Base-by-base conservation (phyloP, 2,113 vertebrate genomes). In the Phrynosoma blainvillii region DNA sequence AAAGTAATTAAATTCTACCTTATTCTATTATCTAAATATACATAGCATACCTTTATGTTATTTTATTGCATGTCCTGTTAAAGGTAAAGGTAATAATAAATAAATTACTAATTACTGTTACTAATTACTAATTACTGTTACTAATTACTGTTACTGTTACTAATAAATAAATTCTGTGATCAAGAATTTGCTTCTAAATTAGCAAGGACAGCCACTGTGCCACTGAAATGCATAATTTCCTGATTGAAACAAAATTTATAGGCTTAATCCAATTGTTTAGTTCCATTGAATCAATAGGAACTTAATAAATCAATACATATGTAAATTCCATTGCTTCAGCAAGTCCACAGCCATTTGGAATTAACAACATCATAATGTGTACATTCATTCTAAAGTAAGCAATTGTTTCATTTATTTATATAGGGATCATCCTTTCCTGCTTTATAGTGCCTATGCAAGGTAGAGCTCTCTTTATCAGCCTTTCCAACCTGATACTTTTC, bases 1-100 rank as follows among this genome's bases (percentile, higher is more conserved):
- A 92, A n/a, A 86, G 93, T 88, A 81, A 75, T 5, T 0, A 36
- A 89, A n/a, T 84, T 59, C 36, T 80, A 12, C 30, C 84, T 62
- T 79, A 71, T 66, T 1, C 9, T 11, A 40, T 30, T 30, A 23
- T 59, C 16, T 40, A 27, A 85, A 85, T 59, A 76, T 42, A 27
- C 27, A 20, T 32, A 47, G 47, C 66, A 66, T 85, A 40, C 14
- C 10, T 74, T 87, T 66, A 52, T 82, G 9, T n/a, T 23, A 1
- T 85, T 18, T 59, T 62, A 76, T 36, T 66, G 23, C 62, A 80
- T 54, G 20, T 5, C 40, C 40, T 71, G 13, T 6, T 5, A 11
- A 16, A 40, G 13, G 36, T 36, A 36, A 36, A 36, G 36, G 36
- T 36, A 36, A 36, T 36, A 36, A 36, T 36, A 36, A 36, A 36